These are phyloP conservation scores for Pipra filicauda DNA, from an alignment of 2,113 vertebrate genomes.

Conservation along the genomic window DNA sequence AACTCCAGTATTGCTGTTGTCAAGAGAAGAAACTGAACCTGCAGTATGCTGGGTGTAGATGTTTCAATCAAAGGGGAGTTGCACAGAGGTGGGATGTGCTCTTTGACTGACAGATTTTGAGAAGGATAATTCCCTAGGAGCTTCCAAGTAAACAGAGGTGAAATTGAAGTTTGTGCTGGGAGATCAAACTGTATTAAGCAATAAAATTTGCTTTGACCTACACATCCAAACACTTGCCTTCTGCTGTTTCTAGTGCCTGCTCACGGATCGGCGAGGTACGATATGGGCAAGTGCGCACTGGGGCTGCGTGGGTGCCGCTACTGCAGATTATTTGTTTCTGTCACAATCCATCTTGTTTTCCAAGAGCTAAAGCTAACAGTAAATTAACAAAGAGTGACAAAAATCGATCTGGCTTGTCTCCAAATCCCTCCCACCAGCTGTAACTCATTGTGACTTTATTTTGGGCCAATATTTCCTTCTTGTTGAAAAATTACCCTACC, in stretches of 20 bases:
- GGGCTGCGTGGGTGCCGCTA: neutral
- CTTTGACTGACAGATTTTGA: neutral
- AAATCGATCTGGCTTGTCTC: neutral
- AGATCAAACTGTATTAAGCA: neutral
- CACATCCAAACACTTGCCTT: rapidly evolving
- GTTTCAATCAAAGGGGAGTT: neutral
- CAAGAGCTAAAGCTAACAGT: neutral
- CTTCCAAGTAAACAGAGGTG: neutral
- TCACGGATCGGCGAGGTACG: neutral
- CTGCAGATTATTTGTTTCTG: neutral
- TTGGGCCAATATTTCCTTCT: neutral
- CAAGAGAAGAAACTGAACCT: neutral
- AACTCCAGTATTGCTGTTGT: neutral
- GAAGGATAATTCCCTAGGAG: neutral
- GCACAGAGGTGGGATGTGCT: neutral
- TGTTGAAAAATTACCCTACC: neutral
- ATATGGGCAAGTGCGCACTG: rapidly evolving
- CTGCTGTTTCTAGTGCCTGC: neutral
- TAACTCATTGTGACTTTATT: neutral
- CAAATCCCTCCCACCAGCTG: neutral
- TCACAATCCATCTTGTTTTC: neutral
- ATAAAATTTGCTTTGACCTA: neutral
- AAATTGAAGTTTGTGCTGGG: neutral
- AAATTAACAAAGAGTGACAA: neutral
- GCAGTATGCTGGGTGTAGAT: neutral